Evolutionary conservation across 2,888 invertebrate species (phyloP), one percentile per base, ranked within the genome.

Genomic region (Allophyes oxyacanthae): DNA sequence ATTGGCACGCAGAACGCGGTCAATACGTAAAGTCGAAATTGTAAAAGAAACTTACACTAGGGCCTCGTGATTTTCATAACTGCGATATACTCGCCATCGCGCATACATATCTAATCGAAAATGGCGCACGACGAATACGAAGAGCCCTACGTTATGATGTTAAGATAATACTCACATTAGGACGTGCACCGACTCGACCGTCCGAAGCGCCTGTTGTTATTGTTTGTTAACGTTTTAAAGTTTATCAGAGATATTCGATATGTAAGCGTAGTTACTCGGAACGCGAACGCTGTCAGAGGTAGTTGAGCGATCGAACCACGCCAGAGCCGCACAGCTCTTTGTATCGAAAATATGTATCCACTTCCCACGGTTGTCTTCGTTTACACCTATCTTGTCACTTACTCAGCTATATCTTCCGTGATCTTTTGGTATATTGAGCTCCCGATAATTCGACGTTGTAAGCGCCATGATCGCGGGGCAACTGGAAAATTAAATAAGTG

Each of bases 181-280:
- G 54, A 38, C 53, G 49, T 32, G 61, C 61, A 54, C 48, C 45
- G 38, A 60, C 54, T 52, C 57, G 61, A 62, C 75, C 73, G 75
- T 70, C 73, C 75, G 65, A 54, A 61, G 55, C 72, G 70, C 64
- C 74, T 65, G 50, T 75, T 62, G 59, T 72, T 78, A 80, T 79
- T 73, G 72, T 72, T 86, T 86, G 89, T 90, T 90, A 80, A 88
- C 66, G 86, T 89, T 90, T 79, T 67, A 88, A 86, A 90, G 85
- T 90, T 85, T 89, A 89, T 84, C 64, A 65, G 72, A 77, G 76
- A 76, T 76, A 51, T 40, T 41, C 15, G 50, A 48, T 48, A 30
- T 50, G 43, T 61, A 57, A 59, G 53, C 44, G 37, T 43, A 55
- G 49, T 43, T 43, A 41, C 36, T 60, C 63, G 38, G 41, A 32